Conservation (phyloP, 2,888 invertebrate genomes). For the Eupithecia insigniata region DNA sequence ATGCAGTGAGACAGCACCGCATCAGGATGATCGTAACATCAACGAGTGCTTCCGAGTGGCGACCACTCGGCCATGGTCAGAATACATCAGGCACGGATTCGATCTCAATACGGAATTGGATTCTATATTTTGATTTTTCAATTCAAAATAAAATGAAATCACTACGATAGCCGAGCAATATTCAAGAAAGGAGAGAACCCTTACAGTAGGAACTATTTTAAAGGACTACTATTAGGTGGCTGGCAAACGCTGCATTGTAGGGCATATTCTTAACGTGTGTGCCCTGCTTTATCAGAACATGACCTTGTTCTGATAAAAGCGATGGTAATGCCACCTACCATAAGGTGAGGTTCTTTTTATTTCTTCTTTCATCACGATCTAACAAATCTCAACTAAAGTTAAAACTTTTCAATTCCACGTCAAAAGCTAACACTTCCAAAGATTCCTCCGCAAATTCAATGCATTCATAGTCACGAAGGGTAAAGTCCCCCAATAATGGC, state of each 20-base stretch:
- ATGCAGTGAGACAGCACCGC: background rate
- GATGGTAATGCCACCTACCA: background rate
- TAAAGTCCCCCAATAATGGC: constrained; percentile 72
- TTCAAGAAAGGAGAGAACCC: background rate
- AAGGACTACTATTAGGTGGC: background rate
- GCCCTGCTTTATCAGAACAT: too few relatives aligned
- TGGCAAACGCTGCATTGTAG: background rate
- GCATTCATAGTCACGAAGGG: constrained; percentile 81
- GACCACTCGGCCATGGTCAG: constrained; percentile 72
- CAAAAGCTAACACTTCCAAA: constrained; percentile 57
- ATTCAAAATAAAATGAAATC: background rate
- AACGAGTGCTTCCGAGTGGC: constrained; percentile 74
- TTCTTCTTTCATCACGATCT: background rate
- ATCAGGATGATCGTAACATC: constrained; percentile 59
- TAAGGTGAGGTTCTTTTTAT: background rate
- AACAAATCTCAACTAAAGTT: constrained; percentile 19
- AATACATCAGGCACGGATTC: constrained; percentile 71
- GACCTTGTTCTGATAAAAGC: background rate
- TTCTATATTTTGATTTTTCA: constrained; percentile 55
- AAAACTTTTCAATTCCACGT: constrained; percentile 40
- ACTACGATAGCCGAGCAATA: constrained; percentile 17
- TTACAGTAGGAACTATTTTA: background rate
- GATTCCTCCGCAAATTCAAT: constrained; percentile 58
- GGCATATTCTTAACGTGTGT: background rate
- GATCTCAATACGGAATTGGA: constrained; percentile 79